Evolutionary conservation across 2,888 invertebrate species (phyloP), one percentile per base, ranked within the genome.

Genomic region (Drosophila helvetica): DNA sequence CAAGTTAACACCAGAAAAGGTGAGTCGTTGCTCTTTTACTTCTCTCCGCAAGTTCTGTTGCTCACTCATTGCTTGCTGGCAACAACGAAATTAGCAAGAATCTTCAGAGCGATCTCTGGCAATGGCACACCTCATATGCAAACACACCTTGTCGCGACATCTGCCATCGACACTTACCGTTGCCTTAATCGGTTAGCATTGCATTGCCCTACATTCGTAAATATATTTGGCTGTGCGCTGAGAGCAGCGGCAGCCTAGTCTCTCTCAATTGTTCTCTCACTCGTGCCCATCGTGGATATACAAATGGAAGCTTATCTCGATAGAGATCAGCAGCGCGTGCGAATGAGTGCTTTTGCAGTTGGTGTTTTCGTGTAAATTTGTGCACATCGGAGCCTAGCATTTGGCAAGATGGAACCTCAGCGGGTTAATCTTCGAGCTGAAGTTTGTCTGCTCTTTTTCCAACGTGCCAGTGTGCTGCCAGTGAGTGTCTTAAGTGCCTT

Each of bases 401-500:
- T 33, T 12, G 0, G 15, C 38, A 15, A 38, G 6, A 15, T n/a
- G 38, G 0, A n/a, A 7, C 7, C 38, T n/a, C 38, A 38, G 1
- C n/a, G 38, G 15, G 15, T 7, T 33, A 33, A 33, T 4, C 12
- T 33, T 53, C 15, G 15, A 53, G 22, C 33, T n/a, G 15, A 53
- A 38, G 27, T 33, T 19, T 19, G 10, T 25, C 30, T 58, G 33
- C 45, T 47, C 45, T 51, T 22, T 47, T 55, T 6, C 19, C 18
- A 61, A 63, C 25, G 55, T 62, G 47, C 59, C 22, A 22, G 22
- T 42, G 62, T 47, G 58, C 67, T 77, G 73, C 73, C 63, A 65
- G 73, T 79, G 78, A 75, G 74, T 77, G 75, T 76, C 75, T 75
- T 74, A 75, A 79, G 80, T 74, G 74, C 66, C 80, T 59, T 77